Evolutionary conservation across 2,797 vertebrate genomes (phyloP).

Genomic region (Mus minutoides): DNA sequence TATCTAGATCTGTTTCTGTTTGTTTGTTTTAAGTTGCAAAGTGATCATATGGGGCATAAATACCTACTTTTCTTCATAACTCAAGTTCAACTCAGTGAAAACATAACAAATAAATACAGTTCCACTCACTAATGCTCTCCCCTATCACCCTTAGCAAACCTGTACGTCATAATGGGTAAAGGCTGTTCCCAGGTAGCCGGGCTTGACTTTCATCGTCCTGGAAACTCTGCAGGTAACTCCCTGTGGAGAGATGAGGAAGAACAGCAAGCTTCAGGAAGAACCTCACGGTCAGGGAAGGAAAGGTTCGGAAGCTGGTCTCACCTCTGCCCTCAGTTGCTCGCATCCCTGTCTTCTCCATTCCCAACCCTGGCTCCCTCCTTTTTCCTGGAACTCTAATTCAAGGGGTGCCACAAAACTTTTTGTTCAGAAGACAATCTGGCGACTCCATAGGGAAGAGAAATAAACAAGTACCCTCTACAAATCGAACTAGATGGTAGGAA

Average conservation of each 20-base stretch:
- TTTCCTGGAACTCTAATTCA: neutral
- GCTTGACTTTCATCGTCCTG: slow-evolving; percentile 90
- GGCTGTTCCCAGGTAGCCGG: slow-evolving; percentile 90
- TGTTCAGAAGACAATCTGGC: neutral
- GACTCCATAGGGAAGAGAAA: neutral
- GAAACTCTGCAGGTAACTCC: slow-evolving; percentile 88
- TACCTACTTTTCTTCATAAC: too few species aligned
- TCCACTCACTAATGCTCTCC: neutral
- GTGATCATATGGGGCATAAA: neutral
- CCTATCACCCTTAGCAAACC: slow-evolving; percentile 81
- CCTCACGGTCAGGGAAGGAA: neutral
- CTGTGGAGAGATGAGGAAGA: slow-evolving; percentile 79
- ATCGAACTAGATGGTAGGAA: neutral
- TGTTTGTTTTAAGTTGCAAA: neutral
- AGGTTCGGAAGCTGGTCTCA: too few species aligned
- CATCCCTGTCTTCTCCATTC: neutral
- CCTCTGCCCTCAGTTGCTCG: neutral
- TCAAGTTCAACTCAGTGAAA: neutral
- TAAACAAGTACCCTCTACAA: neutral
- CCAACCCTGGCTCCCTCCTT: neutral
- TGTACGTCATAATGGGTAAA: slow-evolving; percentile 89
- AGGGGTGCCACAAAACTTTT: neutral
- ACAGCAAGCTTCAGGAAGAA: neutral
- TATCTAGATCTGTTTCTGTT: neutral
- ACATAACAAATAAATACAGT: neutral